Conservation (phyloP, 2,888 invertebrate species). For the Acrobasis consociella region DNA sequence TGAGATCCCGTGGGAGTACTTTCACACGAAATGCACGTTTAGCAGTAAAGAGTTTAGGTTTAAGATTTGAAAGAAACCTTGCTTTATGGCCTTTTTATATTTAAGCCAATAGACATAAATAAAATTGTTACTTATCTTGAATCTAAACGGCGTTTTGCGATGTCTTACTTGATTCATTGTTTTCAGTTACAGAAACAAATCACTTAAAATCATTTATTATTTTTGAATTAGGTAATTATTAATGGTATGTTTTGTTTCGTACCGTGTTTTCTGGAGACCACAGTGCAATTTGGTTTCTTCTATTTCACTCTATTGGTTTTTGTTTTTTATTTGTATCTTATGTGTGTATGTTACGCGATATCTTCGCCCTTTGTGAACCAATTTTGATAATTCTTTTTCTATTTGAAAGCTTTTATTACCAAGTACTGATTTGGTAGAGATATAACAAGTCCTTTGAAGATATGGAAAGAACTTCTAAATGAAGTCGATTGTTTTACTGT, state of each 20-base stretch:
- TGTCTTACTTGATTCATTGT: constrained; percentile 1
- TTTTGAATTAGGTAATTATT: not conserved
- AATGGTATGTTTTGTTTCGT: not conserved
- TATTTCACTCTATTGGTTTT: too few relatives aligned
- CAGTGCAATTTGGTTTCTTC: too few relatives aligned
- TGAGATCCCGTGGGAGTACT: constrained; percentile 3
- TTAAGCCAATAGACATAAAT: constrained; percentile 7
- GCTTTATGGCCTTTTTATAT: constrained; percentile 13
- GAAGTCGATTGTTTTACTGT: too few relatives aligned
- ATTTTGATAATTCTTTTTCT: too few relatives aligned
- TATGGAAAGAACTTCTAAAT: too few relatives aligned
- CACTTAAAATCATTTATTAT: not conserved
- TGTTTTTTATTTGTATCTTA: too few relatives aligned
- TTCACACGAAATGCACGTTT: constrained; percentile 3
- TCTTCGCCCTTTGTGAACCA: too few relatives aligned
- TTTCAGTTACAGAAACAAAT: not conserved
- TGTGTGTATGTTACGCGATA: too few relatives aligned
- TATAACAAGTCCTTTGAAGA: too few relatives aligned
- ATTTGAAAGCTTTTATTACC: too few relatives aligned
- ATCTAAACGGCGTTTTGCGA: not conserved
- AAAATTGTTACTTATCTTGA: constrained; percentile 17
- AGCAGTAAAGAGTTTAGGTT: constrained; percentile 6
- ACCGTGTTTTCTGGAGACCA: too few relatives aligned
- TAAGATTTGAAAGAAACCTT: not conserved
- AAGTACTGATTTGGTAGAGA: too few relatives aligned